phyloP scores from a whole-genome alignment of 2,113 vertebrate species.

The Pollachius pollachius region DNA sequence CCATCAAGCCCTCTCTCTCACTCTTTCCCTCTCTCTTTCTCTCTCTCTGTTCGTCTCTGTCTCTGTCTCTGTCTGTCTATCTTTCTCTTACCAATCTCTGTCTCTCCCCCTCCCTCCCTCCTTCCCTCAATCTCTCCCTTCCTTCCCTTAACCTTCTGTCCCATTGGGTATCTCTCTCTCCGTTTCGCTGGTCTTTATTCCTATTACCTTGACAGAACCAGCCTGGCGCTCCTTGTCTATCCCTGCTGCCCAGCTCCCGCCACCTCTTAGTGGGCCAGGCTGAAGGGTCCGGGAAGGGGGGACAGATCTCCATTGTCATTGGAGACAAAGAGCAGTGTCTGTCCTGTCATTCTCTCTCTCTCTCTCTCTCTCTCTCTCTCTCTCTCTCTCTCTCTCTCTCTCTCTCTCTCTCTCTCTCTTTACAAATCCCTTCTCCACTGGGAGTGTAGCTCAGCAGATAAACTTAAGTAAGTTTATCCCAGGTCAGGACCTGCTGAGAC shows the following conservation, averaged over 20 bases:
- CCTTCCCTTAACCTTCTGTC: background rate
- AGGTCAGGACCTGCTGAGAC: background rate
- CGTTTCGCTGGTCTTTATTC: background rate
- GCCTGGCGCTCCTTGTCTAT: background rate
- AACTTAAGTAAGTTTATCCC: background rate
- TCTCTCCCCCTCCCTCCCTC: slow-evolving; percentile 7
- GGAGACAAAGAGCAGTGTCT: background rate
- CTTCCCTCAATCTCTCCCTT: background rate
- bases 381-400: background rate
- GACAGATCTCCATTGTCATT: background rate
- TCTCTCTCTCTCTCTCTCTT: background rate
- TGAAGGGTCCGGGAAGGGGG: no score
- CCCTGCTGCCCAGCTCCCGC: background rate
- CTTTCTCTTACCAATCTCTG: slow-evolving; percentile 11
- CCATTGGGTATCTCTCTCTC: background rate
- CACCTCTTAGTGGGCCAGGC: background rate
- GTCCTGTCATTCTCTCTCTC: background rate
- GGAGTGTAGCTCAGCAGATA: background rate
- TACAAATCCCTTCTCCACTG: no score
- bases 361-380: no score
- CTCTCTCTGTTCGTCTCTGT: background rate
- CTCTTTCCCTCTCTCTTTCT: background rate
- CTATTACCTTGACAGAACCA: background rate
- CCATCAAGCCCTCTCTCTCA: slow-evolving; percentile 1
- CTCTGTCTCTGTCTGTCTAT: no score